Percentiles rank a stretch among this genome's conserved stretches.
Evolutionary conservation across 2,113 vertebrate genomes (phyloP).

Genomic region (Lipotes vexillifer): DNA sequence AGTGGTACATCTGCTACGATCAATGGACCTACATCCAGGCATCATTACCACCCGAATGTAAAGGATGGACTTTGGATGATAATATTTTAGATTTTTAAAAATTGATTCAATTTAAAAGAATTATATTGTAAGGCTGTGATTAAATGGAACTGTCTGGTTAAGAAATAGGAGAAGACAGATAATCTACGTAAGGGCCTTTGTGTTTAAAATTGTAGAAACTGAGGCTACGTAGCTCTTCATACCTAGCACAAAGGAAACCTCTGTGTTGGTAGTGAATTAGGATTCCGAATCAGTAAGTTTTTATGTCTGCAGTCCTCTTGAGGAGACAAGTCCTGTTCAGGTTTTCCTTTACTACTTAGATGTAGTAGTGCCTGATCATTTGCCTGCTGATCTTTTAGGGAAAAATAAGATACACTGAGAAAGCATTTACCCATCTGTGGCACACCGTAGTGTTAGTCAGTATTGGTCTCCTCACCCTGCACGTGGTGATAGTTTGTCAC

Average conservation of each 20-base stretch:
- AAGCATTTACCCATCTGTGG: neutral
- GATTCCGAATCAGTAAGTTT: neutral
- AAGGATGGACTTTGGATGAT: neutral
- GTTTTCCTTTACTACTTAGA: neutral
- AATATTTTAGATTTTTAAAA: neutral
- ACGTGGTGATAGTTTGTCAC: neutral
- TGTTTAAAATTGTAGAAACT: neutral
- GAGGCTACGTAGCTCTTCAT: neutral
- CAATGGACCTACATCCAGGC: accelerated
- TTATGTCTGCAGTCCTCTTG: neutral
- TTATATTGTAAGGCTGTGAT: neutral
- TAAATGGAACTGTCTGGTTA: neutral
- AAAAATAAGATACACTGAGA: neutral
- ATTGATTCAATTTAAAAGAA: neutral
- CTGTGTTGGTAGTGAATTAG: neutral
- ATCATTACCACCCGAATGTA: neutral
- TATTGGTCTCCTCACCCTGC: neutral
- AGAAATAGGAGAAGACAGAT: neutral
- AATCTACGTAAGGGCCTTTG: neutral
- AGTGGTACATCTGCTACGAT: neutral
- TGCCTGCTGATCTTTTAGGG: neutral
- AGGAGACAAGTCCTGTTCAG: neutral
- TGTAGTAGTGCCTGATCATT: neutral
- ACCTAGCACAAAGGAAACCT: neutral
- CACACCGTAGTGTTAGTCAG: neutral